Evolutionary conservation across 2,113 vertebrate genomes (phyloP), one percentile per base, ranked within the genome.

Genomic region (Syngnathus scovelli): DNA sequence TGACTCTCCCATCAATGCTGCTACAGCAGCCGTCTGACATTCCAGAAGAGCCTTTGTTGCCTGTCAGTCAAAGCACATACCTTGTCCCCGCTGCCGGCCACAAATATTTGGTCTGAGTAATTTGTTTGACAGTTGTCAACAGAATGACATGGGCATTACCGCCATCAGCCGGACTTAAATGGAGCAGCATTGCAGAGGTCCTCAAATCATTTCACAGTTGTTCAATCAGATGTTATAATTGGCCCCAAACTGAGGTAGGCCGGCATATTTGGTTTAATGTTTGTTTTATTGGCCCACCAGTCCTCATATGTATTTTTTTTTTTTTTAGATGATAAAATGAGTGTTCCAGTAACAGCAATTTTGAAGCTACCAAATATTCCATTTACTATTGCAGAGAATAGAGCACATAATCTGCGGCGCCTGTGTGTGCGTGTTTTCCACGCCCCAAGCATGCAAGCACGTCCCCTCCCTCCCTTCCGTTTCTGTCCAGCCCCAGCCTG

Each of bases 61-160:
- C 69, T 91, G 89, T 90, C 90, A 85, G 67, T 91, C 90, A 89
- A 58, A 73, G 78, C 77, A 83, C 77, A 85, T 69, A 86, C 80
- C 81, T 77, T 83, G 78, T 85, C 75, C 79, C 75, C 76, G 75
- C 76, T 78, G 27, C 15, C 55, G 71, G 27, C 27, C 70, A 71
- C 58, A 69, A 72, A 75, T 36, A 70, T 77, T 78, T 69, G 68
- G 67, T 72, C 66, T 66, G 58, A 69, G 56, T 6, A 74, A n/a
- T 61, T 19, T 61, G 18, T n/a, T 39, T 39, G 58, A 61, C 33
- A 61, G 58, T 61, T 39, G 37, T 38, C 58, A 38, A 61, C 37
- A 61, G 36, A 37, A 39, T 19, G 36, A 61, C 8, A 38, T 12
- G 21, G 21, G 9, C 58, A 60, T 60, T 19, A 38, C 58, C 15